Evolutionary conservation across 2,113 vertebrate species (phyloP).

Genomic region (Pongo abelii): DNA sequence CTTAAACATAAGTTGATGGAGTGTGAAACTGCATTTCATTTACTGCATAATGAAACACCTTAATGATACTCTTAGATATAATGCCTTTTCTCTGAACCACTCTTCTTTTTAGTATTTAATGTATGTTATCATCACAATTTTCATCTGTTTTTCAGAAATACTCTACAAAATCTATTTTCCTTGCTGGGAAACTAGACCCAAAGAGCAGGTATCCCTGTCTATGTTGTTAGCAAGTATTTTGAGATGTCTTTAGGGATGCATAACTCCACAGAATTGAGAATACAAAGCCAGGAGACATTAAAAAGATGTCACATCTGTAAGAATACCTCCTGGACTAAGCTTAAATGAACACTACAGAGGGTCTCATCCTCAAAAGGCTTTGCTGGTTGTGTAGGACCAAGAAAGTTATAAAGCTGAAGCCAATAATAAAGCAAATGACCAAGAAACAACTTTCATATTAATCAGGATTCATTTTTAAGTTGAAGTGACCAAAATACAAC

Average conservation of each 20-base stretch:
- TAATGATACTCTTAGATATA: slow-evolving; percentile 56
- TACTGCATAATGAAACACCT: slow-evolving; percentile 51
- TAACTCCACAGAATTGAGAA: background rate
- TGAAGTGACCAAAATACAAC: background rate
- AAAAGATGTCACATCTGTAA: background rate
- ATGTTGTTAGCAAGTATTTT: slow-evolving; percentile 11
- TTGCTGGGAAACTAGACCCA: slow-evolving; percentile 40
- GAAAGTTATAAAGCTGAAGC: background rate
- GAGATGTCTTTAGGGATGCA: background rate
- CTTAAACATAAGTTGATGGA: slow-evolving; percentile 48
- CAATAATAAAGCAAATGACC: background rate
- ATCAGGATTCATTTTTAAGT: background rate
- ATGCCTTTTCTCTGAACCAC: slow-evolving; percentile 39
- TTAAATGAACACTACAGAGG: background rate
- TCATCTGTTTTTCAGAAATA: slow-evolving; percentile 54
- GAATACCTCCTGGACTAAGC: background rate
- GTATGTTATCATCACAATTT: slow-evolving; percentile 44
- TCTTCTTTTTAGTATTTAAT: slow-evolving; percentile 64
- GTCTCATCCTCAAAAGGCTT: background rate
- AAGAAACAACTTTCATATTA: background rate
- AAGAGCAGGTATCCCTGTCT: background rate
- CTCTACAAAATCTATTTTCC: slow-evolving; percentile 42
- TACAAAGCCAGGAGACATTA: background rate
- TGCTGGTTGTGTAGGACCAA: background rate
- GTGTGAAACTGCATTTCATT: slow-evolving; percentile 41